A percentile compares a stretch with the other conserved stretches of the same genome.
These are phyloP conservation scores for Drosophila insularis DNA, from an alignment of 1,140 invertebrate genomes.

Conservation along the genomic window DNA sequence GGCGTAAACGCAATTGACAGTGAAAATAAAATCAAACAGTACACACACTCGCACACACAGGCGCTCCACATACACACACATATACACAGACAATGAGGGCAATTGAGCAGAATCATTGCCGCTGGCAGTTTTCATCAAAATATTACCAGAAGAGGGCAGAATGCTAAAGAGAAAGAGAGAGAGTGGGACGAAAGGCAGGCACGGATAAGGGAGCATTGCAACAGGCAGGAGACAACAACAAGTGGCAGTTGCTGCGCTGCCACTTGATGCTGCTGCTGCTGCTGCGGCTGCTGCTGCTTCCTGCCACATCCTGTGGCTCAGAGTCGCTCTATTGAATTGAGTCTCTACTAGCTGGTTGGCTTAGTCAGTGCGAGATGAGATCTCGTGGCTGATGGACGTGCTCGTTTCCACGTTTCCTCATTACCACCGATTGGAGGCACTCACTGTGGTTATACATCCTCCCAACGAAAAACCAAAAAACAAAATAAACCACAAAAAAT, in stretches of 20 bases:
- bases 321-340: constrained; percentile 23
- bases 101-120: constrained; percentile 78
- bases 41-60: constrained; percentile 27
- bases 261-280: constrained; percentile 18
- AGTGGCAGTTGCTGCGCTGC: constrained; percentile 59
- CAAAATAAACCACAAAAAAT: constrained; percentile 11
- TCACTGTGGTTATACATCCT: neutral
- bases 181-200: neutral
- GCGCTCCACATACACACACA: constrained; percentile 14
- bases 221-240: constrained; percentile 66
- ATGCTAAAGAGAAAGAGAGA: neutral
- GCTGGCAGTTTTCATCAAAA: constrained; percentile 70
- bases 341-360: constrained; percentile 49
- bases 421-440: constrained; percentile 5
- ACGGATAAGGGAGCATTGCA: constrained; percentile 53
- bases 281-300: constrained; percentile 33
- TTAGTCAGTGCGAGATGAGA: constrained; percentile 82
- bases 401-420: constrained; percentile 66
- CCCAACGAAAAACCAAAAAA: neutral
- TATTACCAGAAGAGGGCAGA: constrained; percentile 22
- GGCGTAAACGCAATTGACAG: constrained; percentile 66
- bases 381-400: constrained; percentile 82
- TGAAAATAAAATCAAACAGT: constrained; percentile 69
- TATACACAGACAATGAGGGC: constrained; percentile 65
- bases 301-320: constrained; percentile 44